Base-by-base conservation (phyloP, 2,888 invertebrate genomes). In the Spodoptera exigua region DNA sequence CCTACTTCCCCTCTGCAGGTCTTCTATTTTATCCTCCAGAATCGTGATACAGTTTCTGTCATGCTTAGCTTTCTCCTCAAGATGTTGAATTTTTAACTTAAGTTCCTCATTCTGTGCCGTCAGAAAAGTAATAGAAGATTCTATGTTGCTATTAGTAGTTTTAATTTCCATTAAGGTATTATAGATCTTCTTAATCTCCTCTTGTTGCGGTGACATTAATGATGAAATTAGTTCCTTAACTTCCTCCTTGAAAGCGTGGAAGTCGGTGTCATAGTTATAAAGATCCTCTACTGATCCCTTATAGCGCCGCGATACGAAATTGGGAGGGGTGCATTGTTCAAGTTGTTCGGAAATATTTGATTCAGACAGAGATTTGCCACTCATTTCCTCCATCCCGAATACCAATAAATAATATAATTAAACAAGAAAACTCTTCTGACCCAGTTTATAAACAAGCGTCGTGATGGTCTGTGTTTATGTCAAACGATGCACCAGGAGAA, bases 231-330 rank as follows among this genome's bases (percentile, higher is more conserved):
- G 17, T 12, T 18, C 21, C 5, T 9, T 9, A 17, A 41, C 21
- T 21, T 41, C 41, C 9, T 41, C 41, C 21, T 41, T 41, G n/a
- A 41, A 41, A n/a, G 41, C 21, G 7, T n/a, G 18, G 41, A 41
- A 41, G 18, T 41, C 21, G n/a, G n/a, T n/a, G 13, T 41, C 40
- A 40, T 12, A 18, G 18, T 9, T 5, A 2, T 21, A 21, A n/a
- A 18, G n/a, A n/a, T n/a, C n/a, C n/a, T 21, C 41, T 9, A 9
- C 9, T 41, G 9, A 12, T 9, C 41, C n/a, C 3, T 9, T 41
- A 9, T 7, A n/a, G n/a, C 41, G 41, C n/a, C 21, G 18, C 1
- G 41, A 18, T 41, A 41, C 41, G n/a, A 41, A 41, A n/a, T 41
- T 41, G 13, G 41, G 41, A n/a, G 41, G 41, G 3, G 41, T 41